A percentile compares a stretch with the other conserved stretches of the same genome.
Evolutionary conservation across 1,140 invertebrate species (phyloP).

Genomic region (Atta colombica): DNA sequence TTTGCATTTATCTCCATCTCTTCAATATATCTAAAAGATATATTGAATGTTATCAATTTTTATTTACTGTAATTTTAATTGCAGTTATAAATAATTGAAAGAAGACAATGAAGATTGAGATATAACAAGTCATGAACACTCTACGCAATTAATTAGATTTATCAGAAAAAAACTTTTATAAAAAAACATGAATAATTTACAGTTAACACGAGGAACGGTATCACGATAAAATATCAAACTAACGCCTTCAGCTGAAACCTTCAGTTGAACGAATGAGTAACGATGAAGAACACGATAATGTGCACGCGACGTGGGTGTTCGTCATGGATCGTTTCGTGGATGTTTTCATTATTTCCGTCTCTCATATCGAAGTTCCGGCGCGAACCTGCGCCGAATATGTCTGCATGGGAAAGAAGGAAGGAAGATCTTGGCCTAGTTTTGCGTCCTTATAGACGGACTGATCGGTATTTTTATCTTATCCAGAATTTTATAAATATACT

Average conservation of each 20-base stretch:
- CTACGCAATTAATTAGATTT: too few relatives aligned
- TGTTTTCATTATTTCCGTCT: conserved; percentile 25
- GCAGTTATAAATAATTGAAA: too few relatives aligned
- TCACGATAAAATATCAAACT: not conserved
- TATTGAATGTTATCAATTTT: too few relatives aligned
- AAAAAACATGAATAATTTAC: too few relatives aligned
- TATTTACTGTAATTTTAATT: too few relatives aligned
- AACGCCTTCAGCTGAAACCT: not conserved
- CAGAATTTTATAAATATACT: too few relatives aligned
- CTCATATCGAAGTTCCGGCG: conserved; percentile 13
- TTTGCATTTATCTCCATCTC: too few relatives aligned
- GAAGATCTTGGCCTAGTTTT: not conserved
- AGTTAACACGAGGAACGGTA: not conserved
- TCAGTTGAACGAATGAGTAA: not conserved
- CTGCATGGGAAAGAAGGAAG: not conserved
- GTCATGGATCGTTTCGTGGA: conserved; percentile 31
- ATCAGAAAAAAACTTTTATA: too few relatives aligned
- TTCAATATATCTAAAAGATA: too few relatives aligned
- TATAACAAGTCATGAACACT: too few relatives aligned
- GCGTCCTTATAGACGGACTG: not conserved
- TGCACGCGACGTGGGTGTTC: not conserved
- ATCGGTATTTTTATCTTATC: conserved; percentile 36
- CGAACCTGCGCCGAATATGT: not conserved
- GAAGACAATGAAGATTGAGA: too few relatives aligned
- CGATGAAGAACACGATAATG: not conserved